These are phyloP conservation scores for Stenolophus ochropezus DNA, from an alignment of 2,888 invertebrate species.

Conservation along the genomic window DNA sequence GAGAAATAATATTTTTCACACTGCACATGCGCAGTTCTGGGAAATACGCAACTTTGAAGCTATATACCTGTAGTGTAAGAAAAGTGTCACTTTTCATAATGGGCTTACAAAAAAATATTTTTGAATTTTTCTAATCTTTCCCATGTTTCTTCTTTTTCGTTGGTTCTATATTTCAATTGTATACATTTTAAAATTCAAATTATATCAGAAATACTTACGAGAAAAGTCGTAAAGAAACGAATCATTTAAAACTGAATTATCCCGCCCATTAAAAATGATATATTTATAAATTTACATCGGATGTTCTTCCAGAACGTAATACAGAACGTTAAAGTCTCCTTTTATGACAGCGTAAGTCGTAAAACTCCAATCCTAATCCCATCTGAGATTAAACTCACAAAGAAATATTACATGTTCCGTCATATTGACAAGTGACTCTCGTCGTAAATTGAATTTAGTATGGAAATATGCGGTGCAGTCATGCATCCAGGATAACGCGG, in stretches of 20 bases:
- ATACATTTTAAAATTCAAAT: too few species aligned
- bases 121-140: too few species aligned
- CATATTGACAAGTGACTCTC: slow-evolving; percentile 24
- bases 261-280: background rate
- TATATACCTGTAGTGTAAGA: too few species aligned
- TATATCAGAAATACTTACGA: too few species aligned
- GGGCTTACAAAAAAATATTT: too few species aligned
- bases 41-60: too few species aligned
- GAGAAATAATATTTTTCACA: too few species aligned
- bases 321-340: background rate
- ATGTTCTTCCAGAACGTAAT: background rate
- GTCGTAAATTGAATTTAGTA: slow-evolving; percentile 21
- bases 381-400: background rate
- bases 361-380: background rate
- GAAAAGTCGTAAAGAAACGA: background rate
- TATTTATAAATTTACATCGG: background rate
- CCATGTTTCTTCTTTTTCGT: too few species aligned
- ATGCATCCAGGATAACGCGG: slow-evolving; percentile 9
- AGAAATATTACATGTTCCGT: slow-evolving; percentile 31
- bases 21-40: too few species aligned
- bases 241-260: background rate
- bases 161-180: too few species aligned
- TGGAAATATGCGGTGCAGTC: background rate
- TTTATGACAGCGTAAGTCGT: background rate
- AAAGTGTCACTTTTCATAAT: too few species aligned